A percentile compares a stretch with the other conserved stretches of the same genome.
phyloP scores from a whole-genome alignment of 1,140 invertebrate species.

The Mycetomoellerius zeteki region DNA sequence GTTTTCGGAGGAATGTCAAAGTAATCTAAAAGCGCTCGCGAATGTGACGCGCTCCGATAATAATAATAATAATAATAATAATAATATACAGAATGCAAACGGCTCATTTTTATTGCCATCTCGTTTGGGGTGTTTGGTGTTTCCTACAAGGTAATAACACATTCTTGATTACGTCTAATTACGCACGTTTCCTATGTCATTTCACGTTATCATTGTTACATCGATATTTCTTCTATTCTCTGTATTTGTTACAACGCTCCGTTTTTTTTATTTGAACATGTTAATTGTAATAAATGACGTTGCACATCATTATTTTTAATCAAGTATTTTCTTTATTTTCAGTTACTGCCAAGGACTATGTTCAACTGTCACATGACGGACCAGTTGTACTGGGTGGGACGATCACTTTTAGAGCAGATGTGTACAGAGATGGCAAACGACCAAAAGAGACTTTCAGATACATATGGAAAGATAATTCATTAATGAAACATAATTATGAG shows the following conservation, averaged over 20 bases:
- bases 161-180: neutral
- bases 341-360: constrained; percentile 75
- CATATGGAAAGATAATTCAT: constrained; percentile 88
- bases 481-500: constrained; percentile 85
- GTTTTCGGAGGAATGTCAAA: neutral
- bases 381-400: constrained; percentile 90
- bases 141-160: constrained; percentile 65
- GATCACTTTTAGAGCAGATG: constrained; percentile 89
- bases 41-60: constrained; percentile 59
- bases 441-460: constrained; percentile 85
- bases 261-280: neutral
- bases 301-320: neutral
- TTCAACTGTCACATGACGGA: constrained; percentile 87
- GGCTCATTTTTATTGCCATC: constrained; percentile 72
- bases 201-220: constrained; percentile 6
- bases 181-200: neutral
- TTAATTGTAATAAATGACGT: neutral
- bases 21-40: constrained; percentile 1
- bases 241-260: neutral
- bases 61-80: neutral
- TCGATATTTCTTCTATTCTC: neutral
- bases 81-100: constrained; percentile 64
- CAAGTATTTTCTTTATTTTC: constrained; percentile 65
- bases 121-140: constrained; percentile 59
- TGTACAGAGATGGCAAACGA: constrained; percentile 84